Evolutionary conservation across 2,797 vertebrate genomes (phyloP).

Genomic region (Harpagifer antarcticus): DNA sequence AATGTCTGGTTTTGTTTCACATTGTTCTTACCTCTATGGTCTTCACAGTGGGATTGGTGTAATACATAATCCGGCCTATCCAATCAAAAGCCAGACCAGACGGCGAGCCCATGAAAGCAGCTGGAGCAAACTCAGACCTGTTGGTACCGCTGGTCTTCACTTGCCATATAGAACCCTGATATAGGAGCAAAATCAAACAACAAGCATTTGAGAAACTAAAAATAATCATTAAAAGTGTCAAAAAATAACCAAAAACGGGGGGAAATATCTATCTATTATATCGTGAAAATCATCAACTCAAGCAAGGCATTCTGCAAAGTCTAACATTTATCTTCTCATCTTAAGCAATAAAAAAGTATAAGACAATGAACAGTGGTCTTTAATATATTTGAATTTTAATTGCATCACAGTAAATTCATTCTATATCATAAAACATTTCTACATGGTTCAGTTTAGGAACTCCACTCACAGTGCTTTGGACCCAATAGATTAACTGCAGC

Average conservation of each 20-base stretch:
- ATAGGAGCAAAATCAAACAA: slow-evolving; percentile 25
- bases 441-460: background rate
- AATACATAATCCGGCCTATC: slow-evolving; percentile 83
- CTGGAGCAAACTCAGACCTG: slow-evolving; percentile 82
- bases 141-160: slow-evolving; percentile 80
- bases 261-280: background rate
- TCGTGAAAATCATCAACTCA: background rate
- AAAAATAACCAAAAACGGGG: background rate
- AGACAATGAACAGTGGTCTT: background rate
- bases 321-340: background rate
- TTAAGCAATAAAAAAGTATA: background rate
- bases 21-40: slow-evolving; percentile 79
- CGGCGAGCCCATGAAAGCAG: slow-evolving; percentile 79
- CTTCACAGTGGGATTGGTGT: slow-evolving; percentile 79
- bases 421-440: background rate
- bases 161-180: slow-evolving; percentile 82
- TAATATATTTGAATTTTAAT: background rate
- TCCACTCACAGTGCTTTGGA: slow-evolving; percentile 78
- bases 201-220: background rate
- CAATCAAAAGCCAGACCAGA: slow-evolving; percentile 85
- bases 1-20: background rate
- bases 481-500: slow-evolving; percentile 83
- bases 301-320: background rate
- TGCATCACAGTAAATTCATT: background rate
- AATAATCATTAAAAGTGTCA: background rate